These are phyloP conservation scores for Callosobruchus maculatus DNA, from an alignment of 2,888 invertebrate genomes.

Conservation along the genomic window DNA sequence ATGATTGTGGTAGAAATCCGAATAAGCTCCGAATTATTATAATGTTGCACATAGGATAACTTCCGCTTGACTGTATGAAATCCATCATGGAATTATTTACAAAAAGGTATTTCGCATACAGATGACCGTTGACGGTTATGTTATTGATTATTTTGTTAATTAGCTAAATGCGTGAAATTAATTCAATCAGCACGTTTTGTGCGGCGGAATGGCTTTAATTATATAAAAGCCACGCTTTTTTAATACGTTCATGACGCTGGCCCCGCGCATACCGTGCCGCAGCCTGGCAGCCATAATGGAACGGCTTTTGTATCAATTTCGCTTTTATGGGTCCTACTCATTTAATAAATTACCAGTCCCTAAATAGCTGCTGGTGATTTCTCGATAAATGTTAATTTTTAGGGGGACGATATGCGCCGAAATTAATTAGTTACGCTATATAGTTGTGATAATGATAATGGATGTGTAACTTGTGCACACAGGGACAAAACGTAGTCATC, in stretches of 20 bases:
- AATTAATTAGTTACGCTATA: not conserved
- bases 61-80: not conserved
- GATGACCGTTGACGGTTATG: slow-evolving; percentile 4
- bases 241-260: not conserved
- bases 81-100: not conserved
- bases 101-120: not conserved
- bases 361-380: not conserved
- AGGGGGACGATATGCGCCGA: not conserved
- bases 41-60: not conserved
- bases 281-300: not conserved
- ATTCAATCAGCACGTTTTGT: slow-evolving; percentile 17
- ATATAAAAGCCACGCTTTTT: slow-evolving; percentile 13
- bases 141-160: slow-evolving; percentile 18
- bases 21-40: not conserved
- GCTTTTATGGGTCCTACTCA: not conserved
- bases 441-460: not conserved
- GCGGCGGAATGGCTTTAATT: slow-evolving; percentile 13
- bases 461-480: too few species aligned
- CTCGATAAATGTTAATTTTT: not conserved
- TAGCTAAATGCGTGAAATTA: slow-evolving; percentile 18
- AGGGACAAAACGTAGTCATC: too few species aligned
- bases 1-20: too few species aligned
- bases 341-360: not conserved
- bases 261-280: not conserved
- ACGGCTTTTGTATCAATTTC: not conserved